These are phyloP conservation scores for Dasyprocta punctata DNA, from an alignment of 2,113 vertebrate species.

Conservation along the genomic window DNA sequence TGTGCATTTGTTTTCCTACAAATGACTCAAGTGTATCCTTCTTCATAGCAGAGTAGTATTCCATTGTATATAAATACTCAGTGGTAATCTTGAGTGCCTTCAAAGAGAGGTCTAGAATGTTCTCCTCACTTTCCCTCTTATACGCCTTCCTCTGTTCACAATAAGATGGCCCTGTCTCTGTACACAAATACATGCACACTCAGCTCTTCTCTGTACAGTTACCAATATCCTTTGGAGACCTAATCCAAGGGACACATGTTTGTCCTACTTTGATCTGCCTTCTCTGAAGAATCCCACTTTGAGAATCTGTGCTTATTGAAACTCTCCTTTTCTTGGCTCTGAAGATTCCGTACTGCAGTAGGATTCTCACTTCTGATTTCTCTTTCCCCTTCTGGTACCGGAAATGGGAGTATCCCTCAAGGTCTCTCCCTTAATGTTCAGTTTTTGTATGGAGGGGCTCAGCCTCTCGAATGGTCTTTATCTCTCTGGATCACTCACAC, in stretches of 20 bases:
- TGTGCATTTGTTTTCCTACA: not conserved
- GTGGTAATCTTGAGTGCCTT: not conserved
- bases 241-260: slow-evolving; percentile 7
- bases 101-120: not conserved
- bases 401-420: slow-evolving; percentile 7
- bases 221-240: not conserved
- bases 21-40: not conserved
- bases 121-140: not conserved
- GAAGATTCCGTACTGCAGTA: not conserved
- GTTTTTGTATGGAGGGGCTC: not conserved
- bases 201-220: not conserved
- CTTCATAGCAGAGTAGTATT: not conserved
- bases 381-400: not conserved
- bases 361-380: not conserved
- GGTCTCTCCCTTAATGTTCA: not conserved
- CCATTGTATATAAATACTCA: not conserved
- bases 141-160: not conserved
- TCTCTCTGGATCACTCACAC: slow-evolving; percentile 21
- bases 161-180: not conserved
- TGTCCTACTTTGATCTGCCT: slow-evolving; percentile 35
- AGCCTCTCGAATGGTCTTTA: not conserved
- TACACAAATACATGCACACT: not conserved
- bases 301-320: not conserved
- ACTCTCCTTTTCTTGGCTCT: slow-evolving; percentile 13
- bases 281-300: slow-evolving; percentile 19